Conservation (phyloP, 2,888 invertebrate species). For the Agriotes lineatus region DNA sequence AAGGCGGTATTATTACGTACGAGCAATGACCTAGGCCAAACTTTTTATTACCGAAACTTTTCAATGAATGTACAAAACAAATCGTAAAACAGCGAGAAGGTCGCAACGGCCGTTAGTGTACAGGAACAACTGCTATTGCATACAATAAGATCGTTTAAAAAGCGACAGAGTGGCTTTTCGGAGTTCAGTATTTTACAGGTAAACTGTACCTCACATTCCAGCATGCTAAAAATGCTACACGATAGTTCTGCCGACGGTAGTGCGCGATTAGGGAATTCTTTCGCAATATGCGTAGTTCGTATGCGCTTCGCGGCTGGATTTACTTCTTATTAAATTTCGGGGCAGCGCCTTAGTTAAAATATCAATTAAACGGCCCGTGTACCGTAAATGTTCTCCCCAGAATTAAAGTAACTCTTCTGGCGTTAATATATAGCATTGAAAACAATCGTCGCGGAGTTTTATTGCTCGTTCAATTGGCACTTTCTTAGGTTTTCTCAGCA, state of each 20-base stretch:
- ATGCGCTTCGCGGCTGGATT: neutral
- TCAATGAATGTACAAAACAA: constrained; percentile 55
- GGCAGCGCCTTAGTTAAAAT: constrained; percentile 43
- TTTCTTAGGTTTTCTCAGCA: constrained; percentile 66
- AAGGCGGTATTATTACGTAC: constrained; percentile 28
- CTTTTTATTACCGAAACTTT: constrained; percentile 51
- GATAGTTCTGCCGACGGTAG: constrained; percentile 29
- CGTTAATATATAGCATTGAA: constrained; percentile 62
- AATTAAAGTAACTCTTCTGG: constrained; percentile 63
- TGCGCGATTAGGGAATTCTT: constrained; percentile 12
- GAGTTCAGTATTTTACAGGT: constrained; percentile 56
- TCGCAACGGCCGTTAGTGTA: constrained; percentile 52
- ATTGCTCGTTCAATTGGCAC: constrained; percentile 67
- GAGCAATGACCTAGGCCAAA: constrained; percentile 50
- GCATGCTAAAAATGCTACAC: constrained; percentile 30
- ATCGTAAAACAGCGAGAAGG: constrained; percentile 59
- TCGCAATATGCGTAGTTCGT: neutral
- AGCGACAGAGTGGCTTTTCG: constrained; percentile 51
- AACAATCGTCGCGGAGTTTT: constrained; percentile 66
- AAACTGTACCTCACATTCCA: constrained; percentile 47
- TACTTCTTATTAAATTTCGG: constrained; percentile 26
- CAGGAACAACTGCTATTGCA: constrained; percentile 47
- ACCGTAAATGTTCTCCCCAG: constrained; percentile 53
- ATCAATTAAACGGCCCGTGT: constrained; percentile 49
- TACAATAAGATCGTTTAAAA: constrained; percentile 55